These are phyloP conservation scores for Ophion costatus DNA, from an alignment of 2,888 invertebrate genomes.

Conservation along the genomic window DNA sequence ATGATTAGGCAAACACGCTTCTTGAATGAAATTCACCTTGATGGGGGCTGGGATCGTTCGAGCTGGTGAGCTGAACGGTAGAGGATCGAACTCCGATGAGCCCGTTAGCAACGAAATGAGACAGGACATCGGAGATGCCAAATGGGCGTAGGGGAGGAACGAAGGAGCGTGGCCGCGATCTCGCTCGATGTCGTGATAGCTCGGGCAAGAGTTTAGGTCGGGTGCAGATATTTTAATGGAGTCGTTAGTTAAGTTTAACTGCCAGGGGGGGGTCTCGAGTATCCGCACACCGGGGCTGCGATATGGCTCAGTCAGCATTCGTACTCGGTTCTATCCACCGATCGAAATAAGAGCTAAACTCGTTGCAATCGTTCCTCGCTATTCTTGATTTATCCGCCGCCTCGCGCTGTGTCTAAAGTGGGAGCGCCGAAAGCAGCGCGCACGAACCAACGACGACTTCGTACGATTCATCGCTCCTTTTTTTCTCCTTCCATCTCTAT, in stretches of 20 bases:
- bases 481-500: background rate
- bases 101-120: background rate
- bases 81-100: slow-evolving; percentile 1
- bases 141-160: slow-evolving; percentile 37
- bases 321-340: slow-evolving; percentile 54
- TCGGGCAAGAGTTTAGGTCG: slow-evolving; percentile 26
- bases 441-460: slow-evolving; percentile 23
- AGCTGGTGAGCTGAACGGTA: background rate
- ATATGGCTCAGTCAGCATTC: slow-evolving; percentile 74
- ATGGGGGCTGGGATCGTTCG: background rate
- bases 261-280: slow-evolving; percentile 62
- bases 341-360: slow-evolving; percentile 68
- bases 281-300: slow-evolving; percentile 37
- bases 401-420: slow-evolving; percentile 47
- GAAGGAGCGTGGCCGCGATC: slow-evolving; percentile 55
- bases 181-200: slow-evolving; percentile 68
- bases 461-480: slow-evolving; percentile 5
- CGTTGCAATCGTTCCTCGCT: slow-evolving; percentile 63
- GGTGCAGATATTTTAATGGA: slow-evolving; percentile 76
- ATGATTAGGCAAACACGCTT: background rate
- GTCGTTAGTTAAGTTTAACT: slow-evolving; percentile 78
- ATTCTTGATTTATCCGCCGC: slow-evolving; percentile 53
- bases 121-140: background rate
- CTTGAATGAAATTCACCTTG: background rate
- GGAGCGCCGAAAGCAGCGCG: slow-evolving; percentile 14